Evolutionary conservation across 2,888 invertebrate species (phyloP), one percentile per base, ranked within the genome.

Genomic region (Aphidius colemani): DNA sequence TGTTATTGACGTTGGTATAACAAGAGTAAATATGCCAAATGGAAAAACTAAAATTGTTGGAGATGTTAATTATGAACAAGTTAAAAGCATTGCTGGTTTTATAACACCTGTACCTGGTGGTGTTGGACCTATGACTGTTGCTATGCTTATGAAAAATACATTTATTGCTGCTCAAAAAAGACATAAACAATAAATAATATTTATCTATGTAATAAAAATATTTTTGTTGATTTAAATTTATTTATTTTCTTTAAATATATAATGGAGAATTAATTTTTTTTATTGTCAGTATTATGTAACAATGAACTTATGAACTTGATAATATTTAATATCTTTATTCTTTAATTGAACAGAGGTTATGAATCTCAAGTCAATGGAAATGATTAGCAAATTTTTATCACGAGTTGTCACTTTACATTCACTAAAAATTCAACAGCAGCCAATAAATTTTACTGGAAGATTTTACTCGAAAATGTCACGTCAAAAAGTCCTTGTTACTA

Each of bases 61-160:
- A 3, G 96, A 96, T 83, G 94, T 95, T 4, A 93, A 95, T 79
- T 96, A 89, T 84, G 91, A 94, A 70, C 90, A 90, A 81, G 94
- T 94, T 1, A 87, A 86, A 65, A 86, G 93, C 82, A 86, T 94
- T 39, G 96, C 95, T 7, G 92, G 93, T 8, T 86, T 90, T 60
- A 89, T 96, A 55, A 95, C 95, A 0, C 95, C 96, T 1, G 96
- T 96, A 0, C 96, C 96, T 1, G 90, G 96, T 2, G 96, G 96
- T 3, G 96, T 94, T 6, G 96, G 96, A 0, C 96, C 96, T 0
- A 93, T 96, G 91, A 96, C 96, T 0, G 95, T 96, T 0, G 92
- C 95, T 1, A 95, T 95, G 94, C 82, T 96, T 45, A 94, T 96
- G 93, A 88, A 88, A 71, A 96, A 96, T 79, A 95, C 95, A 0